Conservation (phyloP, 2,888 invertebrate genomes). For the Neoitamus cyanurus region DNA sequence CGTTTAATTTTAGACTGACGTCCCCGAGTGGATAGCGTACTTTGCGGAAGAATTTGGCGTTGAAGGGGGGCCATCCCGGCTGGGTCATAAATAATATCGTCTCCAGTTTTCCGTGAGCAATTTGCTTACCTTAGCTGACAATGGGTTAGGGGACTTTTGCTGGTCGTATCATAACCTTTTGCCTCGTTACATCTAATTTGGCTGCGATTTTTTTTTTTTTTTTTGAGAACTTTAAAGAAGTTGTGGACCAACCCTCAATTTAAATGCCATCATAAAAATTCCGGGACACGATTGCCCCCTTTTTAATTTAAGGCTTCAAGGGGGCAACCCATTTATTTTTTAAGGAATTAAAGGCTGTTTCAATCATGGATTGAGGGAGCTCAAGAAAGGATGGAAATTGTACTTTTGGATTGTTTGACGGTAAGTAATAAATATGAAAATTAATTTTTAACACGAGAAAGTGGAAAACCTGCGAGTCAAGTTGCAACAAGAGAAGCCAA, state of each 20-base stretch:
- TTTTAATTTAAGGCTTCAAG: background rate
- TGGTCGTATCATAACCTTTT: background rate
- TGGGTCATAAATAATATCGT: background rate
- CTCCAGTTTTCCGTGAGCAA: background rate
- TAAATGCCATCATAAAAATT: background rate
- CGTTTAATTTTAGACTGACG: background rate
- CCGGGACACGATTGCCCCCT: background rate
- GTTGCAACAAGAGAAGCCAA: too few species aligned
- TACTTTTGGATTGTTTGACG: background rate
- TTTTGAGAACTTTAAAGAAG: background rate
- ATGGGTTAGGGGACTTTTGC: background rate
- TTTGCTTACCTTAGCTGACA: background rate
- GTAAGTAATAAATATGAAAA: too few species aligned
- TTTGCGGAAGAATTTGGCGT: background rate
- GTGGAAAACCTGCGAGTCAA: too few species aligned
- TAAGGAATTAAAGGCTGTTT: background rate
- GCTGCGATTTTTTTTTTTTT: background rate
- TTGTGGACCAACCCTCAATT: background rate
- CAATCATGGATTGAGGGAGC: background rate
- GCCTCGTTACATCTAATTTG: background rate
- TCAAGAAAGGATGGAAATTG: background rate
- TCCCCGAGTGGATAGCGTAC: background rate
- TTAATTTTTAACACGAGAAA: too few species aligned
- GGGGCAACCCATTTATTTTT: background rate
- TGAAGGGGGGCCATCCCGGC: background rate